Percentiles rank a stretch among this genome's conserved stretches.
Conservation (phyloP, 2,113 vertebrate genomes). For the Ictidomys tridecemlineatus region DNA sequence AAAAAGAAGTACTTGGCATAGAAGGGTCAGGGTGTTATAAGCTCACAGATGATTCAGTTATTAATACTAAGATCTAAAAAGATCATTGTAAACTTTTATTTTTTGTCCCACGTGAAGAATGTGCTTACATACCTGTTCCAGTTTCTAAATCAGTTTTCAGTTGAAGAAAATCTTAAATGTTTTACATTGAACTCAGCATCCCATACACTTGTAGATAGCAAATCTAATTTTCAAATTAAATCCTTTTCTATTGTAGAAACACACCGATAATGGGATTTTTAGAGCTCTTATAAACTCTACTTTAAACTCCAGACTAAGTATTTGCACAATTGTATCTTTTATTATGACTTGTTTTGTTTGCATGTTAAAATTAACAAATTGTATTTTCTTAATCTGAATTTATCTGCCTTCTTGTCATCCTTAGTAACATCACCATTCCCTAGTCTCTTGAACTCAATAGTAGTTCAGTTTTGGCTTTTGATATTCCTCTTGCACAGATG, state of each 20-base stretch:
- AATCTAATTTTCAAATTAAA: slow-evolving; percentile 62
- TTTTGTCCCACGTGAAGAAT: not conserved
- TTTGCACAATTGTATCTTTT: slow-evolving; percentile 8
- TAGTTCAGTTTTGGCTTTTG: not conserved
- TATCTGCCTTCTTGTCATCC: slow-evolving; percentile 8
- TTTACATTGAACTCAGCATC: slow-evolving; percentile 3
- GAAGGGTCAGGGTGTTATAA: not conserved
- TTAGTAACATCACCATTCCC: not conserved
- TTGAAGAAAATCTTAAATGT: slow-evolving; percentile 22
- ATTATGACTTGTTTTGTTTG: not conserved
- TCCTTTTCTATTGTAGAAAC: not conserved
- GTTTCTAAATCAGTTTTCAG: slow-evolving; percentile 25
- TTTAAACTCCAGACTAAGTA: slow-evolving; percentile 29
- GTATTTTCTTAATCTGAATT: slow-evolving; percentile 32
- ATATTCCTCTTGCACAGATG: not conserved
- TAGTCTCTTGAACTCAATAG: not conserved
- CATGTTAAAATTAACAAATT: not conserved
- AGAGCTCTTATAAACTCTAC: not conserved
- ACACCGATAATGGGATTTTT: slow-evolving; percentile 21
- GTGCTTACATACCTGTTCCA: not conserved
- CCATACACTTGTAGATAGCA: not conserved
- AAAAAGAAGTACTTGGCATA: not conserved
- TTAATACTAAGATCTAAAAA: not conserved
- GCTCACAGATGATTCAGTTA: not conserved
- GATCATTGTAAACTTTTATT: not conserved